phyloP scores from a whole-genome alignment of 2,797 vertebrate genomes.

The Cuculus canorus region DNA sequence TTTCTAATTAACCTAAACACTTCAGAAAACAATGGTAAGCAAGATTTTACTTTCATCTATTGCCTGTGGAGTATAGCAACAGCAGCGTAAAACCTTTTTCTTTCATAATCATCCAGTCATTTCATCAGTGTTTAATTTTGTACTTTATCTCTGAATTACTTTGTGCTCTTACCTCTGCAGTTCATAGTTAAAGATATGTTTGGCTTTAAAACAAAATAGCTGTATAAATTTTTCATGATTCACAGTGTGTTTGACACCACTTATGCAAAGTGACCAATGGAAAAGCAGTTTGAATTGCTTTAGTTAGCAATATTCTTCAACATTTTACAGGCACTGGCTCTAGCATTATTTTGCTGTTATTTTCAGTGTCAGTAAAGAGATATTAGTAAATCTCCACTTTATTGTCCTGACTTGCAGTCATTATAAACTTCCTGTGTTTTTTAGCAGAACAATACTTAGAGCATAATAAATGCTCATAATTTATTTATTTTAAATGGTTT shows the following conservation, averaged over 20 bases:
- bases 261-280: background rate
- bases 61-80: background rate
- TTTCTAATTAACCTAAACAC: background rate
- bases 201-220: background rate
- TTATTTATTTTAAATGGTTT: background rate
- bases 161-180: background rate
- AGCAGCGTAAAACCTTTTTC: background rate
- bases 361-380: background rate
- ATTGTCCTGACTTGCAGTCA: background rate
- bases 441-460: background rate
- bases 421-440: background rate
- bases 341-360: background rate
- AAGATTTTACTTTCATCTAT: background rate
- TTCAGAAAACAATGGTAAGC: background rate
- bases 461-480: background rate
- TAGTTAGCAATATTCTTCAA: background rate
- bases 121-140: background rate
- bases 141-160: background rate
- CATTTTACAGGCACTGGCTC: background rate
- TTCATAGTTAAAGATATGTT: background rate
- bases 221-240: constrained; percentile 14
- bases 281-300: background rate
- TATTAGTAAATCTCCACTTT: background rate
- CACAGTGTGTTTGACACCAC: background rate
- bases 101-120: background rate